Conservation (phyloP, 2,113 vertebrate genomes). For the Hoplias malabaricus region DNA sequence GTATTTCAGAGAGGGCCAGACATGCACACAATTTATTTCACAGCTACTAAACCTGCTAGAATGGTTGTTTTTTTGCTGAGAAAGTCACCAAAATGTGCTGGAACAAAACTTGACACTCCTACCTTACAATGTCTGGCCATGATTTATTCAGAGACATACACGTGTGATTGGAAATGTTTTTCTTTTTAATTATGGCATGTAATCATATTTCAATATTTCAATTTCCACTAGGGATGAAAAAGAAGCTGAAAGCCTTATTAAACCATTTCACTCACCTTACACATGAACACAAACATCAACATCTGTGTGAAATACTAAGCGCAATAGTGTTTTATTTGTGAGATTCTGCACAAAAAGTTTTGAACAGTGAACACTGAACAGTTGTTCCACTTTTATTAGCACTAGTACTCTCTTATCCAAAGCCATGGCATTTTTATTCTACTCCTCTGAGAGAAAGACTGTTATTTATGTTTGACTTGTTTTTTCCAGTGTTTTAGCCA, state of each 20-base stretch:
- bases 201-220: conserved; percentile 5
- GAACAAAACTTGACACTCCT: too few relatives aligned
- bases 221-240: background rate
- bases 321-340: conserved; percentile 26
- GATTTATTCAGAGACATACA: background rate
- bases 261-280: conserved; percentile 23
- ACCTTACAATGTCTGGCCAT: background rate
- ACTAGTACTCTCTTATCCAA: conserved; percentile 12
- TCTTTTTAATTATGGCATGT: conserved; percentile 2
- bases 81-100: background rate
- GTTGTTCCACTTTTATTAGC: conserved; percentile 34
- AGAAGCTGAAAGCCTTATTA: background rate
- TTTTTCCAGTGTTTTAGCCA: conserved; percentile 48
- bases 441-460: conserved; percentile 33
- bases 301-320: conserved; percentile 44
- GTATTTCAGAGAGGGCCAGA: too few relatives aligned
- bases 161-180: background rate
- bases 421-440: conserved; percentile 33
- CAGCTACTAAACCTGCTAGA: background rate
- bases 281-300: conserved; percentile 33
- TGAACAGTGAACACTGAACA: conserved; percentile 40
- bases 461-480: background rate
- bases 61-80: background rate
- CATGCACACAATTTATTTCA: background rate
- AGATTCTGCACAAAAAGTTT: conserved; percentile 24